Evolutionary conservation across 2,888 invertebrate genomes (phyloP).

Genomic region (Parthenolecanium corni): DNA sequence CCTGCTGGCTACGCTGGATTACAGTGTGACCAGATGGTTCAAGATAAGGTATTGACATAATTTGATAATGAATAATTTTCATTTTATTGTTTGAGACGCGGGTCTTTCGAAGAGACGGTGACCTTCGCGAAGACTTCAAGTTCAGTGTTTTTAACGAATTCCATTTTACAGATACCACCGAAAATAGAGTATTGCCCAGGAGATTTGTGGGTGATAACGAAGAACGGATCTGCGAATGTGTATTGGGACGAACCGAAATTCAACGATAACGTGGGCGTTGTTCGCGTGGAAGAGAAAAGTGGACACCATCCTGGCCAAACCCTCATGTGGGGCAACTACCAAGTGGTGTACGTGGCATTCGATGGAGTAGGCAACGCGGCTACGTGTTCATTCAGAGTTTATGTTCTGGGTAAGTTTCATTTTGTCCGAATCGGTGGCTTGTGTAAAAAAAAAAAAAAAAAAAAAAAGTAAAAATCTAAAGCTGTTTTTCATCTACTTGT

Average conservation of each 20-base stretch:
- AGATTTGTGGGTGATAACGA: conserved; percentile 86
- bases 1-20: conserved; percentile 74
- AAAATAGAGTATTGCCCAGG: conserved; percentile 82
- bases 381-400: conserved; percentile 81
- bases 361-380: conserved; percentile 87
- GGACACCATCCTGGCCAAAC: conserved; percentile 81
- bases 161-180: conserved; percentile 52
- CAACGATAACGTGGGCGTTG: conserved; percentile 75
- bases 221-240: conserved; percentile 79
- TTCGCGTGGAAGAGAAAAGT: conserved; percentile 66
- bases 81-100: background rate
- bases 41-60: conserved; percentile 53
- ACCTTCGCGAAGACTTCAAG: too few species aligned
- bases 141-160: too few species aligned
- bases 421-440: background rate
- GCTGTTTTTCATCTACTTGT: too few species aligned
- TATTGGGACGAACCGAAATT: conserved; percentile 87
- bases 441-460: conserved; percentile 1
- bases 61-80: background rate
- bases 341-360: conserved; percentile 84
- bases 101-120: too few species aligned
- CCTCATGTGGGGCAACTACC: conserved; percentile 80
- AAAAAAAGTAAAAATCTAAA: too few species aligned
- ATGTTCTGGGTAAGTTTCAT: conserved; percentile 61
- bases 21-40: conserved; percentile 71